Evolutionary conservation across 2,797 vertebrate species (phyloP).

Genomic region (Loriculus beryllinus): DNA sequence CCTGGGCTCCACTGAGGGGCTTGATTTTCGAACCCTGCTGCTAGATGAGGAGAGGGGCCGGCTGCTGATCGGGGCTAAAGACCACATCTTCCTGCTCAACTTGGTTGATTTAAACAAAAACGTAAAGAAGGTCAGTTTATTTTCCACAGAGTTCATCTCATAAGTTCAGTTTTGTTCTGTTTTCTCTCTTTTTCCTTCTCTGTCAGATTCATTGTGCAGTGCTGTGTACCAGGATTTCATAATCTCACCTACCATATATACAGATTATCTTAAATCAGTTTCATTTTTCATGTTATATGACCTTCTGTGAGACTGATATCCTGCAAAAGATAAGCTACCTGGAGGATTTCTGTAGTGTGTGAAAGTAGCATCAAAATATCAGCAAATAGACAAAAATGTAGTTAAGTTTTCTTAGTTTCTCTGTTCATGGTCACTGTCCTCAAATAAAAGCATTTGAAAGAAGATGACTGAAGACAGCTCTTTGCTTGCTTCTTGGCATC

Average conservation of each 20-base stretch:
- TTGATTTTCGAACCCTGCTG: slow-evolving; percentile 91
- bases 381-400: neutral
- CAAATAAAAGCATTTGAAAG: neutral
- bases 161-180: slow-evolving; percentile 1
- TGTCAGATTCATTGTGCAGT: neutral
- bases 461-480: neutral
- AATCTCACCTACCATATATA: neutral
- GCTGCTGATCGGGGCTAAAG: slow-evolving; percentile 88
- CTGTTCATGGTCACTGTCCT: neutral
- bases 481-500: neutral
- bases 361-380: neutral
- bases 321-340: neutral
- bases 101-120: slow-evolving; percentile 87
- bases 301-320: neutral
- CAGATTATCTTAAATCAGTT: neutral
- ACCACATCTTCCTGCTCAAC: slow-evolving; percentile 91
- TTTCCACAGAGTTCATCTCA: neutral
- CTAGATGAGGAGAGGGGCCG: slow-evolving; percentile 91
- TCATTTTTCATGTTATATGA: neutral
- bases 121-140: slow-evolving; percentile 86
- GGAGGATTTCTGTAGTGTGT: neutral
- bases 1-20: slow-evolving; percentile 85
- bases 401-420: neutral
- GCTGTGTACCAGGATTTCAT: neutral
- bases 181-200: neutral